Percentiles rank a stretch among this genome's conserved stretches.
Evolutionary conservation across 2,797 vertebrate genomes (phyloP).

Genomic region (Eospalax fontanierii): DNA sequence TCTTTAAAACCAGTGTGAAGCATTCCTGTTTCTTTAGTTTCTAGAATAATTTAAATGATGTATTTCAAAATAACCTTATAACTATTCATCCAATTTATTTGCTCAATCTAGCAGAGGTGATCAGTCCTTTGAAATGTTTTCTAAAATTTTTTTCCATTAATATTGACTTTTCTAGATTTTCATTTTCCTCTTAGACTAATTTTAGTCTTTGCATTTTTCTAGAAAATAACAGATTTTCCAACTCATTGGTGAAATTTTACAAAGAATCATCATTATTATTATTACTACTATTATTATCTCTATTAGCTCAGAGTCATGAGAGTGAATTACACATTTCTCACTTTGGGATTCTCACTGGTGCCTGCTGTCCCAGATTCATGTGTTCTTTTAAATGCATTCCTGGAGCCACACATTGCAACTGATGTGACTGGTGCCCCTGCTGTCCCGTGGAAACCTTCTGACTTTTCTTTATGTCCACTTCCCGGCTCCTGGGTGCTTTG

Average conservation of each 20-base stretch:
- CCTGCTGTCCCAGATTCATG: not conserved
- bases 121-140: conserved; percentile 44
- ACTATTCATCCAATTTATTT: conserved; percentile 6
- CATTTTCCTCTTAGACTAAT: conserved; percentile 41
- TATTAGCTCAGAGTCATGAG: not conserved
- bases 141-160: not conserved
- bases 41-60: not conserved
- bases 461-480: not conserved
- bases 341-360: not conserved
- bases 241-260: not conserved
- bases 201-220: conserved; percentile 40
- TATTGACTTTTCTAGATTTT: conserved; percentile 32
- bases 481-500: not conserved
- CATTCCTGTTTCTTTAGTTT: not conserved
- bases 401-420: not conserved
- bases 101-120: not conserved
- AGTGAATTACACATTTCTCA: not conserved
- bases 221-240: conserved; percentile 42
- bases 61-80: not conserved
- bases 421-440: not conserved
- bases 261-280: conserved; percentile 5
- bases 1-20: conserved; percentile 15
- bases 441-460: too few species aligned
- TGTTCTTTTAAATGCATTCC: not conserved
- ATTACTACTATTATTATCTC: not conserved